Evolutionary conservation across 1,140 invertebrate genomes (phyloP), one percentile per base, ranked within the genome.

Genomic region (Ruditapes philippinarum): DNA sequence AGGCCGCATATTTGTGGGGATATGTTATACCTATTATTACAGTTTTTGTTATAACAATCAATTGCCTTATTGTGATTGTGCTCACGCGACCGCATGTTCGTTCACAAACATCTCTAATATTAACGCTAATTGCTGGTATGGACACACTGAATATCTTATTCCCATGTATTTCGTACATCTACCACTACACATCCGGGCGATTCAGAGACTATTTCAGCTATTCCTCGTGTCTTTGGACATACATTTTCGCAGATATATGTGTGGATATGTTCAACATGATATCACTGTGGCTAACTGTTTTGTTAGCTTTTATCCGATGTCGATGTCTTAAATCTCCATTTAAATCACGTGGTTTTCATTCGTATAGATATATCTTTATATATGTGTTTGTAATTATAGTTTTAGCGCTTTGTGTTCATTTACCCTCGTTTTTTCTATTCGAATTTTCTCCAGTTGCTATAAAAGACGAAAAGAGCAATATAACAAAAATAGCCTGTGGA

Each of bases 271-370:
- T 86, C 14, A 86, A 86, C 25, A 76, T 76, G 73, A 74, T 86
- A 22, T 86, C 83, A 25, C 25, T 86, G 28, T 86, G 83, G 83
- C 40, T 86, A 9, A 86, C 83, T 3, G 83, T 86, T 28, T 22
- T 86, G 28, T 40, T 86, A 12, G 83, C 83, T 4, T 86, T 38
- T n/a, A 86, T 86, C 17, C 68, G 83, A 1, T 62, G 40, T 19
- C 42, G 49, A 11, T 86, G 83, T 60, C 31, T 86, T 3, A 51
- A 51, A 49, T 76, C 83, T 45, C 83, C 83, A 31, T 76, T 86
- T 57, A 40, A n/a, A 40, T 65, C 51, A 36, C 25, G 36, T 17
- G 11, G 36, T 36, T 60, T 62, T 14, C 83, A 86, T 62, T 68
- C 42, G 4, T 7, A 25, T 17, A 42, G n/a, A 33, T 38, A 54